Evolutionary conservation across 2,888 invertebrate species (phyloP).

Genomic region (Drosophila mayaguana): DNA sequence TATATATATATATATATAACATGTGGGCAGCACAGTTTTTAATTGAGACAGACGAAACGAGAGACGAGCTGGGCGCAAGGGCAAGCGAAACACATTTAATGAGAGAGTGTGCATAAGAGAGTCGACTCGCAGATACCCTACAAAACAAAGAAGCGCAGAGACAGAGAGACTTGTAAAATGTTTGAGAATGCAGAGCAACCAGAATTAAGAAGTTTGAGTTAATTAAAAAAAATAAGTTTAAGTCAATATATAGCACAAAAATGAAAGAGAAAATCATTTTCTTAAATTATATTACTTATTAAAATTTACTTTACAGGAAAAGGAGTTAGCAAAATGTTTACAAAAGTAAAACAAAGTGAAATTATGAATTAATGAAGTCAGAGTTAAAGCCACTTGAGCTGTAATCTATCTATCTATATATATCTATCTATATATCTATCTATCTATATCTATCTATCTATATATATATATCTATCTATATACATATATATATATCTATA

Average conservation of each 20-base stretch:
- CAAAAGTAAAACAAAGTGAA: background rate
- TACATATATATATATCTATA: no score
- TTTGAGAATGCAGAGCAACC: no score
- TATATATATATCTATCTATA: no score
- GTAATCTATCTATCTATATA: no score
- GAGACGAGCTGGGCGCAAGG: slow-evolving; percentile 30
- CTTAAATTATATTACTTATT: background rate
- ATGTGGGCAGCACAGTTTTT: slow-evolving; percentile 56
- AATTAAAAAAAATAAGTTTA: no score
- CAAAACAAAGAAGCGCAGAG: no score
- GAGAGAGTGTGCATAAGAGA: background rate
- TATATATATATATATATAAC: slow-evolving; percentile 22
- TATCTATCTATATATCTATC: no score
- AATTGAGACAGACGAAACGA: slow-evolving; percentile 55
- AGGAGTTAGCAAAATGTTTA: background rate
- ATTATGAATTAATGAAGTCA: background rate
- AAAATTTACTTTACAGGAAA: background rate
- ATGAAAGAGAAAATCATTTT: background rate
- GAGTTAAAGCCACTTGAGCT: background rate
- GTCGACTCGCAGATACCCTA: slow-evolving; percentile 13
- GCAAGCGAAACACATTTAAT: slow-evolving; percentile 24
- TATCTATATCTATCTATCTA: no score
- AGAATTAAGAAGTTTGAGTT: no score
- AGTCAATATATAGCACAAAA: no score
- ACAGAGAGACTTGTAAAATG: no score